Conservation (phyloP, 30 jellyfish, hydroid and myxozoan genomes). For the Mastigias papua region DNA sequence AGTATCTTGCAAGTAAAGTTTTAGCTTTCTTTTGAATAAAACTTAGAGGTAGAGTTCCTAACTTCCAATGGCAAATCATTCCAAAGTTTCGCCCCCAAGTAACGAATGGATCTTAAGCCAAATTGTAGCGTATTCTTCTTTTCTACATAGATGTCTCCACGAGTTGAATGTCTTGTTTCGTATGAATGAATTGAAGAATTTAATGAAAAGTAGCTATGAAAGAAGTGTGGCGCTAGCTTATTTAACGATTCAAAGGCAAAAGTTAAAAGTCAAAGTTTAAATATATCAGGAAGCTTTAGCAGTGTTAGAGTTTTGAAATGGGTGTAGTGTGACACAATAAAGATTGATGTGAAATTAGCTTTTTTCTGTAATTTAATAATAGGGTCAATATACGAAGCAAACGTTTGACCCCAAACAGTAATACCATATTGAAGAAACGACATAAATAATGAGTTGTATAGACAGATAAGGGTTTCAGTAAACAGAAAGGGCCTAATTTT, state of each 20-base stretch:
- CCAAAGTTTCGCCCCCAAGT: background rate
- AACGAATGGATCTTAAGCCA: background rate
- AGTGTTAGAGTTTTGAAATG: background rate
- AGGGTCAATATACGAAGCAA: background rate
- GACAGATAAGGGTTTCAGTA: background rate
- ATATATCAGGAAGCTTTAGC: background rate
- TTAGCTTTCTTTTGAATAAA: background rate
- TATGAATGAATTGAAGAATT: background rate
- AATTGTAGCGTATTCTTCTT: background rate
- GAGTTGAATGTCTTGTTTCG: background rate
- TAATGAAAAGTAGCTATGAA: background rate
- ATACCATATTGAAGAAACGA: background rate
- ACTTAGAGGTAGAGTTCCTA: background rate
- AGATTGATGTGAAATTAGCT: background rate
- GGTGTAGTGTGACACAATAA: background rate
- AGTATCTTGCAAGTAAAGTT: background rate
- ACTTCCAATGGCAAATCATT: background rate
- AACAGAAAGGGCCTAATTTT: background rate
- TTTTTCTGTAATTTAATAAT: background rate
- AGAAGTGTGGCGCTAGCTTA: background rate
- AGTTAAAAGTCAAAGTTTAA: background rate
- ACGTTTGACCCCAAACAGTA: slow-evolving; percentile 9
- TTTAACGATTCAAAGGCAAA: background rate
- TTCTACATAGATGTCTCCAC: background rate
- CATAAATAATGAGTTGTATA: background rate